A percentile compares a stretch with the other conserved stretches of the same genome.
These are phyloP conservation scores for Dendrolimus kikuchii DNA, from an alignment of 1,140 invertebrate species.

Conservation along the genomic window DNA sequence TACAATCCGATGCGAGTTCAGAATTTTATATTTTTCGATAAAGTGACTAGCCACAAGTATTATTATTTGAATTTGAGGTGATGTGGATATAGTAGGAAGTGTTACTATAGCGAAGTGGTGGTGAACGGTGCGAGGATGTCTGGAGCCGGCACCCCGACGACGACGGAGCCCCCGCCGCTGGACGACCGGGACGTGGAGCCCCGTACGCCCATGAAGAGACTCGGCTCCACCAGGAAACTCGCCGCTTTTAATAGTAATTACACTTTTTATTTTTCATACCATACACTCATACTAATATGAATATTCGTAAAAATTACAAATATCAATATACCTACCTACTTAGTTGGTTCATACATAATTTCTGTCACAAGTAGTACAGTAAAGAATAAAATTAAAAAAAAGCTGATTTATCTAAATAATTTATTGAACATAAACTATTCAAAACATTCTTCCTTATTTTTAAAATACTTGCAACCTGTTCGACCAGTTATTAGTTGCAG, in stretches of 20 bases:
- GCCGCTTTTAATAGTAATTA: constrained; percentile 85
- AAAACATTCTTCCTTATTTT: too few species aligned
- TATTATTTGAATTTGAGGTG: too few species aligned
- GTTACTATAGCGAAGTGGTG: constrained; percentile 1
- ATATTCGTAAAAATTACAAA: background rate
- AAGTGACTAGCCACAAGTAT: too few species aligned
- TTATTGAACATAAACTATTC: too few species aligned
- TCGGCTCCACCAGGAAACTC: constrained; percentile 85
- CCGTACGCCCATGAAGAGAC: constrained; percentile 83
- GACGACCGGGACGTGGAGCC: constrained; percentile 76
- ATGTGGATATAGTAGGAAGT: too few species aligned
- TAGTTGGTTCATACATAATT: too few species aligned
- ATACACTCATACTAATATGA: background rate
- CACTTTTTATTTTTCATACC: constrained; percentile 3
- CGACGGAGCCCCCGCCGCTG: constrained; percentile 30
- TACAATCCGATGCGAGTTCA: background rate
- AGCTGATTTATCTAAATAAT: too few species aligned
- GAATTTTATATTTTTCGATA: too few species aligned
- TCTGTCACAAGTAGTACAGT: too few species aligned
- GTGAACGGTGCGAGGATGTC: constrained; percentile 22
- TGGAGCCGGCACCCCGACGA: constrained; percentile 39
- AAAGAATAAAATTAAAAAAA: too few species aligned
- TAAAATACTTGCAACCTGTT: too few species aligned
- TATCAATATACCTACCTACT: background rate
- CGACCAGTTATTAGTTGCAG: too few species aligned